A percentile compares a stretch with the other conserved stretches of the same genome.
Evolutionary conservation across 2,113 vertebrate genomes (phyloP).

Genomic region (Ophiodon elongatus): DNA sequence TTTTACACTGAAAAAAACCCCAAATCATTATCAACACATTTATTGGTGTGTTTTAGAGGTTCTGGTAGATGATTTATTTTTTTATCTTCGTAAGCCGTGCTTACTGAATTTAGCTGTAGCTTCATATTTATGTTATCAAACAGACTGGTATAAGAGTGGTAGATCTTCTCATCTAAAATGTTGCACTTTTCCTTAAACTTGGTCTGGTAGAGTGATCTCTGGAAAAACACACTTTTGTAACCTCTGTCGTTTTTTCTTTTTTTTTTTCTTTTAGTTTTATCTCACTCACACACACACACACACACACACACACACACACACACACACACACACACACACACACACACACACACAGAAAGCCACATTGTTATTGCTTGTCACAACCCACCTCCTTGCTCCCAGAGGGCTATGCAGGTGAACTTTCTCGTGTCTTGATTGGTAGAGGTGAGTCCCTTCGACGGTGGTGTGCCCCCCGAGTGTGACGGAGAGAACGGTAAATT

Average conservation of each 20-base stretch:
- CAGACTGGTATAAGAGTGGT: background rate
- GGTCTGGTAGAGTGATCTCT: background rate
- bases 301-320: background rate
- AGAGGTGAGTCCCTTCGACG: constrained; percentile 20
- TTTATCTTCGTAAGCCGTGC: background rate
- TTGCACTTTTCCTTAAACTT: background rate
- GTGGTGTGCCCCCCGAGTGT: constrained; percentile 14
- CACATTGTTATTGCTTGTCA: constrained; percentile 37
- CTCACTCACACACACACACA: background rate
- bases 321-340: background rate
- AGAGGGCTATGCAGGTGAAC: constrained; percentile 31
- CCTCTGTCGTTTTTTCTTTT: background rate
- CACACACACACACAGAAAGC: background rate
- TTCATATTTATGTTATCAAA: background rate
- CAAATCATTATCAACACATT: background rate
- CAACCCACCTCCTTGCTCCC: constrained; percentile 10
- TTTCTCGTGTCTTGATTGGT: constrained; percentile 42
- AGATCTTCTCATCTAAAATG: background rate
- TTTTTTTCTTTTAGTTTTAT: background rate
- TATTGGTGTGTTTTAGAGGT: background rate
- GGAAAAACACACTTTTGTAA: constrained; percentile 13
- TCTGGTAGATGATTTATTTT: background rate
- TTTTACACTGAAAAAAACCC: background rate
- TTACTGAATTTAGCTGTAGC: background rate
- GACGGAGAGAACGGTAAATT: constrained; percentile 49